Base-by-base conservation (phyloP, 1,140 invertebrate genomes). In the Aphaenogaster ashmeadi region DNA sequence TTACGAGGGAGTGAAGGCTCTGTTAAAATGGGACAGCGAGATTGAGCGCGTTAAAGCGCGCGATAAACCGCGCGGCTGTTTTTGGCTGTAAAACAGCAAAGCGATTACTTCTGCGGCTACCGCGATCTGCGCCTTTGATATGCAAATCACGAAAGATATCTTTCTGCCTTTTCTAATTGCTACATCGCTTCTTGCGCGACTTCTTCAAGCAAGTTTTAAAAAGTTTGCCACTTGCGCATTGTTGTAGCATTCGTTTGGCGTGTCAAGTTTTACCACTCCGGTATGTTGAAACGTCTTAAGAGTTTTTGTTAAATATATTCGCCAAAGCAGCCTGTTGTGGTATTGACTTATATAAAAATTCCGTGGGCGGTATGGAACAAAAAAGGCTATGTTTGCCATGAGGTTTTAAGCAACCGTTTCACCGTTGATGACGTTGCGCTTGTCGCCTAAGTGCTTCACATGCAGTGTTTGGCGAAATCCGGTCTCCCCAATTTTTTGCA, bases 311-410 rank as follows among this genome's bases (percentile, higher is more conserved):
- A 33, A 60, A 66, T 33, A 36, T 66, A 79, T 64, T 64, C 13
- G 41, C 18, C 18, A 66, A 66, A 36, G 60, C 27, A 60, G 18
- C 3, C 11, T 9, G n/a, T 36, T 74, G 62, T 33, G 11, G 50
- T 38, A 54, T 38, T 56, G 50, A 75, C 9, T 38, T 64, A 47
- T 66, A 66, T 66, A 66, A 64, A 66, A 66, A 79, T 79, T 77
- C 41, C 27, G 58, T 64, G 5, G 56, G 41, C 11, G 9, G 21
- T 8, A 3, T n/a, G 11, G 8, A 18, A 77, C 54, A 60, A 44
- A 66, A 79, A 66, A 79, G 41, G n/a, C 75, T 44, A 50, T 62
- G 38, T 64, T 79, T 79, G 52, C 71, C 21, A 27, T 36, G 58
- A 66, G 41, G n/a, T 38, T 79, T 79, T 79, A 78, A 62, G 15